A percentile compares a stretch with the other conserved stretches of the same genome.
Evolutionary conservation across 2,888 invertebrate species (phyloP).

Genomic region (Caenorhabditis sp.): DNA sequence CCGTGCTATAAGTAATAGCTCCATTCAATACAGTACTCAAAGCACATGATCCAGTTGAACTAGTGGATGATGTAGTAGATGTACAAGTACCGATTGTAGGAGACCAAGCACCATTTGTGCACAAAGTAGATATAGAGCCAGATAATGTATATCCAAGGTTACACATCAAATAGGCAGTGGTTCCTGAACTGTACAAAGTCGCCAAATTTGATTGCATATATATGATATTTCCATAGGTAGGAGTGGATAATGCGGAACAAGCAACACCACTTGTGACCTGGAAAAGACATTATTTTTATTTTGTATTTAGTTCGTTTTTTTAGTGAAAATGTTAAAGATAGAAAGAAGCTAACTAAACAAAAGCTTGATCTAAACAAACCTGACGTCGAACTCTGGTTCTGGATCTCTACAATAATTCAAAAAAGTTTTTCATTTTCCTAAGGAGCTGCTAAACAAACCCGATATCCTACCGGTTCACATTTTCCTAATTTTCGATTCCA

Average conservation of each 20-base stretch:
- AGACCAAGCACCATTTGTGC: conserved; percentile 51
- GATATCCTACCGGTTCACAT: conserved; percentile 27
- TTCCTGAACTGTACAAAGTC: conserved; percentile 40
- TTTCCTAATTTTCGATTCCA: conserved; percentile 38
- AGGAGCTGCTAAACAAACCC: neutral
- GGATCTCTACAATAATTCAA: too few relatives aligned
- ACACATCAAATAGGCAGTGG: conserved; percentile 55
- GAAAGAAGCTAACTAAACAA: conserved; percentile 5
- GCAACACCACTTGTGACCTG: conserved; percentile 17
- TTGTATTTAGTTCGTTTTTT: neutral
- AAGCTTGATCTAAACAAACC: conserved; percentile 14
- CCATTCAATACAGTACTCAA: too few relatives aligned
- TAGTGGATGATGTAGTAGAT: neutral
- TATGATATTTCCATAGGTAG: conserved; percentile 27
- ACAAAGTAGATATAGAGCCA: conserved; percentile 43
- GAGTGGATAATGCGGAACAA: conserved; percentile 10
- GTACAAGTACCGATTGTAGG: conserved; percentile 33
- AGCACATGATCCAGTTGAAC: conserved; percentile 15
- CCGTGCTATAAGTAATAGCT: too few relatives aligned
- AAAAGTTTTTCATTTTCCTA: too few relatives aligned
- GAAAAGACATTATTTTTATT: neutral
- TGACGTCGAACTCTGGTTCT: conserved; percentile 17
- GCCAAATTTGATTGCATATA: conserved; percentile 30
- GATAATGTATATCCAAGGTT: conserved; percentile 40
- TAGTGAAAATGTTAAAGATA: conserved; percentile 1